Evolutionary conservation across 1,140 invertebrate genomes (phyloP).

Genomic region (Arion vulgaris): DNA sequence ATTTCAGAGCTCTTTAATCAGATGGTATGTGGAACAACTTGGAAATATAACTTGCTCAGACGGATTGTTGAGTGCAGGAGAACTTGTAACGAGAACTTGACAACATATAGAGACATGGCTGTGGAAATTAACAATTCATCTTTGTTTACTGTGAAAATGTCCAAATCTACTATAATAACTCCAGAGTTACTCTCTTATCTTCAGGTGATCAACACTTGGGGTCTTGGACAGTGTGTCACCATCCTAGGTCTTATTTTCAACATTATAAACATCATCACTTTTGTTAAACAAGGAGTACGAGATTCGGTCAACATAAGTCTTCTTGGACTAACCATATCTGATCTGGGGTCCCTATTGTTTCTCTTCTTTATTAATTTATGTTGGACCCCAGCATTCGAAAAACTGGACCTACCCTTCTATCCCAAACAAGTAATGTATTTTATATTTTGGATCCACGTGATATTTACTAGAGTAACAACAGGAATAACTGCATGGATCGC

Average conservation of each 20-base stretch:
- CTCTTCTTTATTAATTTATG: neutral
- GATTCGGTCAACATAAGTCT: constrained; percentile 17
- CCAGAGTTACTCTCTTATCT: neutral
- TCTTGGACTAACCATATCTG: neutral
- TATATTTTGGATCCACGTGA: neutral
- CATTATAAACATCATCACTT: neutral
- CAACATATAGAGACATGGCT: too few relatives aligned
- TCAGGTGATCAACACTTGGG: neutral
- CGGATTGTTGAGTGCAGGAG: too few relatives aligned
- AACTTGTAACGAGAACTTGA: too few relatives aligned
- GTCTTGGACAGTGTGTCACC: neutral
- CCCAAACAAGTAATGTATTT: neutral
- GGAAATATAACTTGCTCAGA: too few relatives aligned
- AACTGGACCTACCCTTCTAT: neutral
- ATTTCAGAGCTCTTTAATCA: too few relatives aligned
- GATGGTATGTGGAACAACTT: too few relatives aligned
- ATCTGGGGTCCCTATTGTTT: neutral
- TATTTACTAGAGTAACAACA: neutral
- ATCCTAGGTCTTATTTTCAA: neutral
- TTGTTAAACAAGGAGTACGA: neutral
- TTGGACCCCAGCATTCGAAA: neutral
- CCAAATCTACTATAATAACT: too few relatives aligned
- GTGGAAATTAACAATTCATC: too few relatives aligned
- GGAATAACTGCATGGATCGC: constrained; percentile 3
- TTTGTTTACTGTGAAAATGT: too few relatives aligned